Conservation (phyloP, 2,113 vertebrate species). For the Thermophis baileyi region DNA sequence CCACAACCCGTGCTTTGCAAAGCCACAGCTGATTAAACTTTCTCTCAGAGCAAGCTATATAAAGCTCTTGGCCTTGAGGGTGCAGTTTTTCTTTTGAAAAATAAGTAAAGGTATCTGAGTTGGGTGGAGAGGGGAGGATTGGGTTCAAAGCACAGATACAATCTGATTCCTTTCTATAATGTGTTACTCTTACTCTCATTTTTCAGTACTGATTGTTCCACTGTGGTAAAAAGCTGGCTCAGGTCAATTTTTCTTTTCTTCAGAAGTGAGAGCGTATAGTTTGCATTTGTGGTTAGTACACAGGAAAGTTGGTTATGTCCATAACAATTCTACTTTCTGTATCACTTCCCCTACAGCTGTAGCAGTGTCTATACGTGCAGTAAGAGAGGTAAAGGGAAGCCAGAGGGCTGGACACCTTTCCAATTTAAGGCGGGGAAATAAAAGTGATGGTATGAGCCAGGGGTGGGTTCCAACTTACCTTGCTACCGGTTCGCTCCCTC, state of each 20-base stretch:
- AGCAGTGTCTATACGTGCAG: neutral
- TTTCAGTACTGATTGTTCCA: neutral
- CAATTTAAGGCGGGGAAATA: neutral
- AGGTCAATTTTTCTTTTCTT: neutral
- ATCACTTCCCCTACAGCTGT: neutral
- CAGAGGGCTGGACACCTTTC: neutral
- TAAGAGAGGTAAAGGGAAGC: neutral
- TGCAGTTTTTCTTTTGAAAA: neutral
- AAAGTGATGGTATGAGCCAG: neutral
- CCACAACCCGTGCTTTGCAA: constrained; percentile 4
- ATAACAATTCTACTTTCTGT: neutral
- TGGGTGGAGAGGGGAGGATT: neutral
- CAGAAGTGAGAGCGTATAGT: neutral
- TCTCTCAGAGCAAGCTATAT: neutral
- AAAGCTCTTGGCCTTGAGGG: neutral
- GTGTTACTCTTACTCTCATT: neutral
- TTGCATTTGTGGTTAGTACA: neutral
- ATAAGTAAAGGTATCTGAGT: neutral
- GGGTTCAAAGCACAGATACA: neutral
- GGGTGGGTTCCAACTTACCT: too few relatives aligned
- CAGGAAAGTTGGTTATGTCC: neutral
- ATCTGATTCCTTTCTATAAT: neutral
- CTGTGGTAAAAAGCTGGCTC: neutral
- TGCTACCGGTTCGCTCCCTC: too few relatives aligned
- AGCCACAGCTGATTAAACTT: constrained; percentile 10